A percentile compares a stretch with the other conserved stretches of the same genome.
Conservation (phyloP, 2,113 vertebrate species). For the Petrocephalus zakoni region DNA sequence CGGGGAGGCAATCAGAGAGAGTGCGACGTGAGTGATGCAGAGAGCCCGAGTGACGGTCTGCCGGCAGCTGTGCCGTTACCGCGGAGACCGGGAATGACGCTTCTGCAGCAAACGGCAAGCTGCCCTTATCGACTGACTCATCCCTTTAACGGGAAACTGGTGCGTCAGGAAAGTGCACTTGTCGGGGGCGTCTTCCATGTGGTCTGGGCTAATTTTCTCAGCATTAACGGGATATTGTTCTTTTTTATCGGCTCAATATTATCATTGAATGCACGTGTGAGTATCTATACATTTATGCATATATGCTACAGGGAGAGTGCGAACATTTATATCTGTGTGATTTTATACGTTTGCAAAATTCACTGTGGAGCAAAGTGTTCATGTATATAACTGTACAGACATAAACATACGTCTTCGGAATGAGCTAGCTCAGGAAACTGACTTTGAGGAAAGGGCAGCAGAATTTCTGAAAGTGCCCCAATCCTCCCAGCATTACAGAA, state of each 20-base stretch:
- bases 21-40: slow-evolving; percentile 39
- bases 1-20: slow-evolving; percentile 37
- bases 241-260: background rate
- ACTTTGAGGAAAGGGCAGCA: background rate
- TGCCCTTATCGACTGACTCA: slow-evolving; percentile 5
- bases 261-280: background rate
- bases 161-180: background rate
- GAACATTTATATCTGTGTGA: background rate
- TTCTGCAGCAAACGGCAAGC: slow-evolving; percentile 17
- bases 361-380: no score
- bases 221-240: background rate
- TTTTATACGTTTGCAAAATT: background rate
- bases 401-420: background rate
- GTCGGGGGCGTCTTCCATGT: background rate
- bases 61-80: slow-evolving; percentile 47
- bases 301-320: background rate
- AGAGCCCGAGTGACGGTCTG: slow-evolving; percentile 35
- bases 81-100: slow-evolving; percentile 41
- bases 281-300: background rate
- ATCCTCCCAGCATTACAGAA: background rate
- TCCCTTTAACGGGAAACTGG: background rate
- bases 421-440: background rate
- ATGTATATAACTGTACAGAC: background rate
- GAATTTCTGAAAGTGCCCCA: background rate
- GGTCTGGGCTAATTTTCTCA: background rate